Evolutionary conservation across 2,113 vertebrate genomes (phyloP).

Genomic region (Alosa alosa): DNA sequence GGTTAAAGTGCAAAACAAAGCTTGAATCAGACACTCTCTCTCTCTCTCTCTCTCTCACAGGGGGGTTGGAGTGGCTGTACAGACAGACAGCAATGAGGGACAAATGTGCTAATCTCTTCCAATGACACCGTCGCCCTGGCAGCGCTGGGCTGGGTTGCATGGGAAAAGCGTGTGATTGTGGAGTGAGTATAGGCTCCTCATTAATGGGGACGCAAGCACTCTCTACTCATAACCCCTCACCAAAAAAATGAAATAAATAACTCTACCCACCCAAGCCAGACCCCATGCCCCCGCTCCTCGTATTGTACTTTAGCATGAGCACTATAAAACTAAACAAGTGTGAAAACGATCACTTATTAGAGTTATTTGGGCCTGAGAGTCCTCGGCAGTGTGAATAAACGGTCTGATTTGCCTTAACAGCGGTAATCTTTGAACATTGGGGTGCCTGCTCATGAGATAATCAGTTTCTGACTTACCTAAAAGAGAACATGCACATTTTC

Average conservation of each 20-base stretch:
- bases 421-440: constrained; percentile 55
- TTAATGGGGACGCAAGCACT: constrained; percentile 35
- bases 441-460: constrained; percentile 63
- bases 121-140: constrained; percentile 33
- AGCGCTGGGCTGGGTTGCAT: constrained; percentile 32
- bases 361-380: constrained; percentile 50
- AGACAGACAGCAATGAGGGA: constrained; percentile 43
- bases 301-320: constrained; percentile 53
- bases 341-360: constrained; percentile 65
- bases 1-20: background rate
- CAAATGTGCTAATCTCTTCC: constrained; percentile 54
- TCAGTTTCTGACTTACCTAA: constrained; percentile 66
- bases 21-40: background rate
- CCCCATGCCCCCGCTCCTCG: background rate
- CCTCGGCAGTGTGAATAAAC: constrained; percentile 49
- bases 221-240: constrained; percentile 19
- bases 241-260: constrained; percentile 12
- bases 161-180: constrained; percentile 39
- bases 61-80: constrained; percentile 1
- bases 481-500: constrained; percentile 53
- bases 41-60: background rate
- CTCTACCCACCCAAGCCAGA: background rate
- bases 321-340: constrained; percentile 65
- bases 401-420: constrained; percentile 44
- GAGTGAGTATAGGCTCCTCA: constrained; percentile 38